Percentiles rank a stretch among this genome's conserved stretches.
These are phyloP conservation scores for Rhinichthys klamathensis DNA, from an alignment of 2,113 vertebrate species.

Conservation along the genomic window DNA sequence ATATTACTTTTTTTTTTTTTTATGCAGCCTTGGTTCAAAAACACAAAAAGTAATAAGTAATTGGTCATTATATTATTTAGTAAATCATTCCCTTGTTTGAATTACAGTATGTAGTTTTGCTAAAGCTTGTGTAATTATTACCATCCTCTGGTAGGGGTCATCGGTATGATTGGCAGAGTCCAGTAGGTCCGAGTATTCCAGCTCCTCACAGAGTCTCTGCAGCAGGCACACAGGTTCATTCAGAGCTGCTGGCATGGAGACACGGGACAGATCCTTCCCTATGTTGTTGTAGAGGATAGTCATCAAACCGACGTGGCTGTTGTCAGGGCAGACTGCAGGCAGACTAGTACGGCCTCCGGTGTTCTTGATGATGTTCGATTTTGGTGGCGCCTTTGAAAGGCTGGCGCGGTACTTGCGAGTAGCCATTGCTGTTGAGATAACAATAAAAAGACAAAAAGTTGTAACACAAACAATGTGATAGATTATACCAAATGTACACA, in stretches of 20 bases:
- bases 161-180: constrained; percentile 81
- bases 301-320: constrained; percentile 90
- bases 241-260: constrained; percentile 94
- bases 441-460: neutral
- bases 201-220: constrained; percentile 94
- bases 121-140: constrained; percentile 55
- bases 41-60: neutral
- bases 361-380: constrained; percentile 44
- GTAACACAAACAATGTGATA: neutral
- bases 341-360: constrained; percentile 78
- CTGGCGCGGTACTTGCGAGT: constrained; percentile 59
- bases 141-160: constrained; percentile 89
- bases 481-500: neutral
- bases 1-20: neutral
- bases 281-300: constrained; percentile 97
- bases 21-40: neutral
- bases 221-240: constrained; percentile 95
- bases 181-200: constrained; percentile 94
- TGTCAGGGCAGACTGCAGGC: constrained; percentile 83
- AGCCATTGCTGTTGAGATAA: constrained; percentile 47
- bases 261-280: constrained; percentile 95
- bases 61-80: neutral
- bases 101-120: neutral
- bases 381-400: constrained; percentile 46
- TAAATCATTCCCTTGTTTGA: neutral